phyloP scores from a whole-genome alignment of 35 echinoderm and acorn worm species.

The Diadema setosum region DNA sequence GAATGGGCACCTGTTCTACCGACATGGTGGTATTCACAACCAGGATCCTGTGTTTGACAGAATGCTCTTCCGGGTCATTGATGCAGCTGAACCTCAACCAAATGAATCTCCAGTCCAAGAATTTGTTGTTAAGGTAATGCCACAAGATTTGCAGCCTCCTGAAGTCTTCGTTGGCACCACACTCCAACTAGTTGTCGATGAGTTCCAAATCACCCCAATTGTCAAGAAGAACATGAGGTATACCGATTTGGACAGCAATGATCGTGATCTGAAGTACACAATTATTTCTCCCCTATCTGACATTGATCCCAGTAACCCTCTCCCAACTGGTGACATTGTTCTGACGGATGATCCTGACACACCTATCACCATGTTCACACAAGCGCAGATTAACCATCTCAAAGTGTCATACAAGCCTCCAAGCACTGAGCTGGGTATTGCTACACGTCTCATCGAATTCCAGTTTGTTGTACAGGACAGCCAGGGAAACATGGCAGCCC shows the following conservation, averaged over 20 bases:
- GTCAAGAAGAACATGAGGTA: constrained; percentile 68
- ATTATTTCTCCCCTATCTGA: constrained; percentile 71
- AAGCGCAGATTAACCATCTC: constrained; percentile 87
- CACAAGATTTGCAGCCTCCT: constrained; percentile 88
- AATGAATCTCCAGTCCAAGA: constrained; percentile 78
- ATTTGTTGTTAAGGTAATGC: constrained; percentile 84
- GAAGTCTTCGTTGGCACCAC: constrained; percentile 74
- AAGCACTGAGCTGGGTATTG: constrained; percentile 86
- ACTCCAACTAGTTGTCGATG: constrained; percentile 67
- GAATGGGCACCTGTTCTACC: constrained; percentile 52
- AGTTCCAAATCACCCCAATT: constrained; percentile 78
- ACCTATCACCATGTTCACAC: constrained; percentile 66
- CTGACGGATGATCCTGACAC: constrained; percentile 67
- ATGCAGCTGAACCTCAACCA: constrained; percentile 62
- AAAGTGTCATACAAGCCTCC: constrained; percentile 95
- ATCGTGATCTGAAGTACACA: constrained; percentile 78
- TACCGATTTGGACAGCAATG: constrained; percentile 91
- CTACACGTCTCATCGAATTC: constrained; percentile 76
- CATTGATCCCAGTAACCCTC: constrained; percentile 37
- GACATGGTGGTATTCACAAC: constrained; percentile 66
- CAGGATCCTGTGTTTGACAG: constrained; percentile 72
- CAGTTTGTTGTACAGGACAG: constrained; percentile 75
- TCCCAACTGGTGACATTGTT: constrained; percentile 91
- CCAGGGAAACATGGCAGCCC: constrained; percentile 70
- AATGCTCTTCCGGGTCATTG: constrained; percentile 82